These are phyloP conservation scores for Acleris laterana DNA, from an alignment of 2,888 invertebrate genomes.

Conservation along the genomic window DNA sequence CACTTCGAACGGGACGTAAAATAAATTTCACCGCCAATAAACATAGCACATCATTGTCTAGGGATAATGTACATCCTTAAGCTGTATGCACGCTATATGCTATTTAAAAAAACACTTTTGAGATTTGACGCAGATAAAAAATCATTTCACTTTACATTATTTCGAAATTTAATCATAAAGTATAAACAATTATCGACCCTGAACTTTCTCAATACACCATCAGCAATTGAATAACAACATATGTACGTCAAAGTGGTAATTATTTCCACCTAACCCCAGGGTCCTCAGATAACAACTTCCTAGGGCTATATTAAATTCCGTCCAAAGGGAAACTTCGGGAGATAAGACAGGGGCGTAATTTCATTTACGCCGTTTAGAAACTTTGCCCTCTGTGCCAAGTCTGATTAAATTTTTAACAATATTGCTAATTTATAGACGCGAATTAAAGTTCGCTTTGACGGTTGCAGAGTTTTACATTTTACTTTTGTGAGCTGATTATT, in stretches of 20 bases:
- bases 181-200: neutral
- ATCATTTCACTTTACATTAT: no score
- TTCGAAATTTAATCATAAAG: no score
- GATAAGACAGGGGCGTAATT: slow-evolving; percentile 68
- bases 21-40: no score
- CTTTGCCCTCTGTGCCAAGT: slow-evolving; percentile 53
- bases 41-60: no score
- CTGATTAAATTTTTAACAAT: slow-evolving; percentile 70
- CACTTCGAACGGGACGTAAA: no score
- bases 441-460: slow-evolving; percentile 30
- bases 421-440: slow-evolving; percentile 50
- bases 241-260: slow-evolving; percentile 47
- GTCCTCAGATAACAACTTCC: slow-evolving; percentile 64
- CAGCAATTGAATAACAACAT: slow-evolving; percentile 26
- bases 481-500: no score
- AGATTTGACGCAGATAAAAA: no score
- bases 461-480: slow-evolving; percentile 12
- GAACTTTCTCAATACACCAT: neutral
- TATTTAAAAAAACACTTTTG: no score
- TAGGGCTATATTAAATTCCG: slow-evolving; percentile 70
- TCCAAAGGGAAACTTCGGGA: slow-evolving; percentile 59
- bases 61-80: no score
- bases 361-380: slow-evolving; percentile 70
- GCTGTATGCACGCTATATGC: no score
- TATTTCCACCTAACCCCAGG: slow-evolving; percentile 63